These are phyloP conservation scores for Prunella himalayana DNA, from an alignment of 2,113 vertebrate genomes.

Conservation along the genomic window DNA sequence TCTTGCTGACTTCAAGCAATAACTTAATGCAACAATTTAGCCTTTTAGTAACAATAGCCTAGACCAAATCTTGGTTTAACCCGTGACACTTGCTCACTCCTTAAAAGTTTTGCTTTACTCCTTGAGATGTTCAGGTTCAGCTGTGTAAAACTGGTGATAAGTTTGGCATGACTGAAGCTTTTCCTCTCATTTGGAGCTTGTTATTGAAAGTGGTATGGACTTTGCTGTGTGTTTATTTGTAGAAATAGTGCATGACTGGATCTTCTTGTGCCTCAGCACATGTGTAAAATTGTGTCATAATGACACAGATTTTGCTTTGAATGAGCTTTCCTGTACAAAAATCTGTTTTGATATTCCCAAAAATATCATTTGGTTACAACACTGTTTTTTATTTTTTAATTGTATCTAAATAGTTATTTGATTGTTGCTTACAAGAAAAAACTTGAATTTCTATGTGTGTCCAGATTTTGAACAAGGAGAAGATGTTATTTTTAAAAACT, in stretches of 20 bases:
- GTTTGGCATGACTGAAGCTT: neutral
- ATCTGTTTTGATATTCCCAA: neutral
- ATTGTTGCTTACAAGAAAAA: neutral
- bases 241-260: neutral
- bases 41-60: neutral
- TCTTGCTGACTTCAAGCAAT: neutral
- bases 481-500: neutral
- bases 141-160: neutral
- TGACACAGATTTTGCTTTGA: neutral
- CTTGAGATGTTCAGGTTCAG: neutral
- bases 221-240: neutral
- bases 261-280: neutral
- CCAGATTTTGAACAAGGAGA: neutral
- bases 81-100: fast-evolving
- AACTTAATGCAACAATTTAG: neutral
- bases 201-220: neutral
- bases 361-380: neutral
- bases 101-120: neutral
- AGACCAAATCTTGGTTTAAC: neutral
- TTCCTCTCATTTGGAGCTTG: neutral
- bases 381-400: neutral
- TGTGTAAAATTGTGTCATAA: neutral
- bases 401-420: neutral
- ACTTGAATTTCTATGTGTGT: neutral
- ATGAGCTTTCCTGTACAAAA: neutral